Evolutionary conservation across 2,113 vertebrate genomes (phyloP).

Genomic region (Mesitornis unicolor): DNA sequence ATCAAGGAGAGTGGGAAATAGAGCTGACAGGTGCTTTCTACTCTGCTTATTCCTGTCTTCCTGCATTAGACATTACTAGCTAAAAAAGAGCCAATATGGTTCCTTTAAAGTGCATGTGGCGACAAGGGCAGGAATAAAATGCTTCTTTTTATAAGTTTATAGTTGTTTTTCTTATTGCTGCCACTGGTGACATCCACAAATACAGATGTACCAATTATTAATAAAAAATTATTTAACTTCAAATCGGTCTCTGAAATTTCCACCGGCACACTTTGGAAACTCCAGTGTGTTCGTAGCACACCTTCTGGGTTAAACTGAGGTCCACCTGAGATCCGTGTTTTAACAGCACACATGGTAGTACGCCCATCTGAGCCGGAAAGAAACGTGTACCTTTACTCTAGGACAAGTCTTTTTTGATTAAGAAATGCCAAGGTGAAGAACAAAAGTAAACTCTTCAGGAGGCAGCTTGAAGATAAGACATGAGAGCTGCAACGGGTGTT

Average conservation of each 20-base stretch:
- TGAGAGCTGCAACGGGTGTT: accelerated
- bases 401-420: neutral
- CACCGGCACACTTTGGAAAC: neutral
- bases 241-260: neutral
- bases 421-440: neutral
- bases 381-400: neutral
- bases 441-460: neutral
- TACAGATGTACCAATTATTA: slow-evolving; percentile 21
- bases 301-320: slow-evolving; percentile 1
- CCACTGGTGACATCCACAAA: slow-evolving; percentile 37
- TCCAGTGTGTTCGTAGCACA: neutral
- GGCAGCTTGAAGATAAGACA: neutral
- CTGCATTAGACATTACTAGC: slow-evolving; percentile 87
- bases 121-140: slow-evolving; percentile 77
- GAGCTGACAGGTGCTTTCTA: slow-evolving; percentile 98
- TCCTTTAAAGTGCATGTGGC: slow-evolving; percentile 71
- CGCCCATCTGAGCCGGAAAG: neutral
- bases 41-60: slow-evolving; percentile 96
- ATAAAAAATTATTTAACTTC: slow-evolving; percentile 57
- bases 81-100: slow-evolving; percentile 75
- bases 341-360: neutral
- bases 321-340: neutral
- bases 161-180: slow-evolving; percentile 66
- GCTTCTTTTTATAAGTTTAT: slow-evolving; percentile 75
- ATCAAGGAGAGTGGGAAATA: slow-evolving; percentile 91